phyloP scores from a whole-genome alignment of 2,888 invertebrate genomes.

The Orthosia incerta region DNA sequence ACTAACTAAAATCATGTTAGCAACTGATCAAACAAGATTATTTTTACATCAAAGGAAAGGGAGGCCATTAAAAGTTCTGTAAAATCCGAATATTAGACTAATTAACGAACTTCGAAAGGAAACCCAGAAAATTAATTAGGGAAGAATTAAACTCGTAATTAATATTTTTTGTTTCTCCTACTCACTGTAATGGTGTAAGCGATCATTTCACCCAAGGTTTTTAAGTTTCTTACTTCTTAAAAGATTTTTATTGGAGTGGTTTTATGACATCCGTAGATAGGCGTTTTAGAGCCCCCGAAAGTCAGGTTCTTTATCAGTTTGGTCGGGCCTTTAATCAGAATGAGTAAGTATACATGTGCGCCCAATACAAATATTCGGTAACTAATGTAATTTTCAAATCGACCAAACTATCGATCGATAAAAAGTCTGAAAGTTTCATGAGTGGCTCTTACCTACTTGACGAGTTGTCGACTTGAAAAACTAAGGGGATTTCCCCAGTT shows the following conservation, averaged over 20 bases:
- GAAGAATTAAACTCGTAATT: slow-evolving; percentile 43
- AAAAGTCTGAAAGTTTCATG: no score
- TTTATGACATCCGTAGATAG: neutral
- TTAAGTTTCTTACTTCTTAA: slow-evolving; percentile 18
- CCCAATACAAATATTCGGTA: no score
- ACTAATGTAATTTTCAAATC: no score
- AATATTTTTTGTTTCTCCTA: slow-evolving; percentile 12
- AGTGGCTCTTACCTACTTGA: no score
- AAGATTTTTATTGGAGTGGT: neutral
- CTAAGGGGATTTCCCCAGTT: no score
- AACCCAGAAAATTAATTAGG: slow-evolving; percentile 56
- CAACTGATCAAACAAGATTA: slow-evolving; percentile 24
- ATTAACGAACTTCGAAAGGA: slow-evolving; percentile 58
- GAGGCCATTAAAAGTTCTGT: slow-evolving; percentile 51
- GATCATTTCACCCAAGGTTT: slow-evolving; percentile 4
- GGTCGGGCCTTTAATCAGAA: no score
- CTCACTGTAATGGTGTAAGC: slow-evolving; percentile 10
- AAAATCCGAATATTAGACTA: slow-evolving; percentile 57
- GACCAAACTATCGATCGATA: no score
- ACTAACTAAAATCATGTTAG: slow-evolving; percentile 13
- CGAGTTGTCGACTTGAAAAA: no score
- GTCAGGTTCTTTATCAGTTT: no score
- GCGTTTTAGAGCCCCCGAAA: no score
- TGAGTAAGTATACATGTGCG: no score
- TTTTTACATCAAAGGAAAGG: slow-evolving; percentile 45